These are phyloP conservation scores for Oxyruncus cristatus DNA, from an alignment of 2,113 vertebrate species.

Conservation along the genomic window DNA sequence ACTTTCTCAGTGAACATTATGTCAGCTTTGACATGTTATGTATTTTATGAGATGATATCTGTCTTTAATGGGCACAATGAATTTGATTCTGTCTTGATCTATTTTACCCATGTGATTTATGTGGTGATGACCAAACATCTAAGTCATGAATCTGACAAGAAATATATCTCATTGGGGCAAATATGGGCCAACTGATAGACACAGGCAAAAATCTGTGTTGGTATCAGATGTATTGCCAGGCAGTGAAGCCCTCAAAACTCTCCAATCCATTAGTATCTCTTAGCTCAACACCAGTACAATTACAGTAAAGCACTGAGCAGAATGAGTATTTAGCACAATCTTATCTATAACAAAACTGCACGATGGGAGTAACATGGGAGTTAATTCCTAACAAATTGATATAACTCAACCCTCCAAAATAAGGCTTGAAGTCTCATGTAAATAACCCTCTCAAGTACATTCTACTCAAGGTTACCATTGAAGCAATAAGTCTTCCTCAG, in stretches of 20 bases:
- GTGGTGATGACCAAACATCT: neutral
- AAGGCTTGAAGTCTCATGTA: neutral
- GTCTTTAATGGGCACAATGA: conserved; percentile 4
- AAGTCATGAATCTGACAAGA: conserved; percentile 14
- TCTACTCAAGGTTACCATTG: neutral
- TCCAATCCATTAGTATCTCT: neutral
- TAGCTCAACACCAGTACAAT: neutral
- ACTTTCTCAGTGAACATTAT: neutral
- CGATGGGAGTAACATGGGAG: neutral
- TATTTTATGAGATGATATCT: conserved; percentile 46
- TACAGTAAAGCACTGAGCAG: neutral
- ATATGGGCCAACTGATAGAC: neutral
- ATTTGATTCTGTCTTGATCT: conserved; percentile 38
- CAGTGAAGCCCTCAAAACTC: neutral
- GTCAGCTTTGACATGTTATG: neutral
- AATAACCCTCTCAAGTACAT: neutral
- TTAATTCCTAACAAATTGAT: neutral
- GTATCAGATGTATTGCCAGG: neutral
- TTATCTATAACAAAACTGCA: neutral
- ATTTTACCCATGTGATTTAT: conserved; percentile 55
- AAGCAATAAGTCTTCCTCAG: neutral
- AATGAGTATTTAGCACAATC: neutral
- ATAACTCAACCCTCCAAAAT: neutral
- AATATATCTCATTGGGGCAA: conserved; percentile 23
- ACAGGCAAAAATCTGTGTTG: neutral